A percentile compares a stretch with the other conserved stretches of the same genome.
Conservation (phyloP, 2,113 vertebrate species). For the Lagenorhynchus albirostris region DNA sequence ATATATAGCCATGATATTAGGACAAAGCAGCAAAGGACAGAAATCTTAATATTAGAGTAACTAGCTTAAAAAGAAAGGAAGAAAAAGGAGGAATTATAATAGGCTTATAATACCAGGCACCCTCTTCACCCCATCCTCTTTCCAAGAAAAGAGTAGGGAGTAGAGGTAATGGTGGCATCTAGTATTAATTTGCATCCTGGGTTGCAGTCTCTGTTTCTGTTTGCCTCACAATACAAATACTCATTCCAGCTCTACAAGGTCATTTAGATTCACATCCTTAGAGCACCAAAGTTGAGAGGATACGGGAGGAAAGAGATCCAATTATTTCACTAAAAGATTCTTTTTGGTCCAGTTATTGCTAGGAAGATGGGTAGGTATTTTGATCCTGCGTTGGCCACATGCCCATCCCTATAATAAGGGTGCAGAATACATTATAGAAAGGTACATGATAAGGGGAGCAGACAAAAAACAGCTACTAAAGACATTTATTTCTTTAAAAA, state of each 20-base stretch:
- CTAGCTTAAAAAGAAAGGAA: background rate
- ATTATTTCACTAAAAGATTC: background rate
- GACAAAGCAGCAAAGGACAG: background rate
- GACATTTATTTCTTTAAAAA: background rate
- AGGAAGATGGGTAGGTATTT: background rate
- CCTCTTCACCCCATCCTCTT: rapidly evolving
- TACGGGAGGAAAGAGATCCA: background rate
- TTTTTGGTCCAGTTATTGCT: background rate
- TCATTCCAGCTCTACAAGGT: background rate
- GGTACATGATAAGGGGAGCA: background rate
- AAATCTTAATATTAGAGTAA: background rate
- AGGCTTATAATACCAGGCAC: background rate
- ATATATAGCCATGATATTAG: background rate
- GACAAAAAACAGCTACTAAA: background rate
- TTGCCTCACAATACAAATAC: background rate
- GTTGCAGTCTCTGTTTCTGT: background rate
- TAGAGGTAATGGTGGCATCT: background rate
- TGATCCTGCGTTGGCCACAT: background rate
- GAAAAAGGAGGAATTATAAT: background rate
- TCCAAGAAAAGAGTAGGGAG: rapidly evolving
- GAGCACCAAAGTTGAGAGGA: background rate
- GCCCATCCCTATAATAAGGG: background rate
- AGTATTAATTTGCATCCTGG: background rate
- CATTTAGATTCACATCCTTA: background rate
- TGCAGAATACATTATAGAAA: background rate